These are phyloP conservation scores for Artemia franciscana DNA, from an alignment of 1,140 invertebrate species.

Conservation along the genomic window DNA sequence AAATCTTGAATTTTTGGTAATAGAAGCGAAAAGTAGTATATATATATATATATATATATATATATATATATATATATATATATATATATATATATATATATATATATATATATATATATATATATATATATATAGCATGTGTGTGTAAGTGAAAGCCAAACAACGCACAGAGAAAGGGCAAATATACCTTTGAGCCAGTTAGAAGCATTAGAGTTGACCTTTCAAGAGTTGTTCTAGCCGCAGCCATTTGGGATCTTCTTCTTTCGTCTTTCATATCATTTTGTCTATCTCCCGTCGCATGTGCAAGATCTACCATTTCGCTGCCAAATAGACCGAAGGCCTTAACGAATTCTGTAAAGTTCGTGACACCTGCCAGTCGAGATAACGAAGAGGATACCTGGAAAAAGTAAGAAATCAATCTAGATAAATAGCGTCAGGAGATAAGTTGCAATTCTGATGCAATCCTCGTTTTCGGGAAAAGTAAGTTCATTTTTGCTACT, in stretches of 20 bases:
- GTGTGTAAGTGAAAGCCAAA: too few relatives aligned
- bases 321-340: conserved; percentile 94
- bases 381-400: conserved; percentile 54
- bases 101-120: too few relatives aligned
- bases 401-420: conserved; percentile 10
- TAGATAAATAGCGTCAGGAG: not conserved
- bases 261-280: conserved; percentile 87
- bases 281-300: conserved; percentile 56
- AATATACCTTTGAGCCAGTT: conserved; percentile 69
- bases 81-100: too few relatives aligned
- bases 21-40: too few relatives aligned
- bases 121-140: too few relatives aligned
- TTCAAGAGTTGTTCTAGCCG: conserved; percentile 78
- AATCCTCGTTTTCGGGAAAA: not conserved
- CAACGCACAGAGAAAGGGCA: too few relatives aligned
- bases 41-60: too few relatives aligned
- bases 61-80: too few relatives aligned
- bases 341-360: conserved; percentile 96
- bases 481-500: not conserved
- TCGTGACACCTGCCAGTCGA: conserved; percentile 73
- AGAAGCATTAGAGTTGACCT: conserved; percentile 93
- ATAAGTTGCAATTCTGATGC: not conserved
- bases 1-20: too few relatives aligned
- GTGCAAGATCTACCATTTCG: conserved; percentile 93
- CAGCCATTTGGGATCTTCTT: conserved; percentile 78